Base-by-base conservation (phyloP, 2,113 vertebrate genomes). In the Apodemus sylvaticus region DNA sequence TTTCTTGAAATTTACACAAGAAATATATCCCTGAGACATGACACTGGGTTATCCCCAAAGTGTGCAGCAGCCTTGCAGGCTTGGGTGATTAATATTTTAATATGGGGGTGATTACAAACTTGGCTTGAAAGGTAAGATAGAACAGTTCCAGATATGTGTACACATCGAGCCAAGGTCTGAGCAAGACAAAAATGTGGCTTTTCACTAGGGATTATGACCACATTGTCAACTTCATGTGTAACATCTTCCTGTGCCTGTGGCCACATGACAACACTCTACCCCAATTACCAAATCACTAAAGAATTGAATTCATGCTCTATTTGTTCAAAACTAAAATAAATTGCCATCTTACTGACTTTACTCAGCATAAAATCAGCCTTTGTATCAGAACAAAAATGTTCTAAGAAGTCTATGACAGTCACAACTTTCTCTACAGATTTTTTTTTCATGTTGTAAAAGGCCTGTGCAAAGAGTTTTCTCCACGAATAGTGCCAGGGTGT, bases 71-170 rank as follows among this genome's bases (percentile, higher is more conserved):
- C 39, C 26, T 89, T 89, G 87, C 42, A 95, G 55, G 60, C 58
- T 94, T 95, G 76, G 60, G 77, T 92, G 81, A 90, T 96, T 94
- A 86, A 85, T 94, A 93, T 95, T 97, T 95, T 97, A 94, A 89
- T 95, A 89, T 79, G n/a, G 42, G 91, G 64, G 10, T 93, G 89
- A 97, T 96, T 96, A 64, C 14, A 93, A 60, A 79, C 78, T 94
- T 97, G 94, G 94, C 92, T 97, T 83, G 45, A 89, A 97, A 96
- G 93, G 81, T 96, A 29, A 1, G 7, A 76, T 74, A 94, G 34
- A 86, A 93, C 22, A 91, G 73, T 96, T 96, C 82, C 94, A 97
- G 96, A 96, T 94, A 94, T 94, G 93, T 91, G 94, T 70, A 76
- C 53, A 93, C 42, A 51, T 22, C 20, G 53, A 87, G 93, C 85